Evolutionary conservation across 2,797 vertebrate genomes (phyloP).

Genomic region (Catamblyrhynchus diadema): DNA sequence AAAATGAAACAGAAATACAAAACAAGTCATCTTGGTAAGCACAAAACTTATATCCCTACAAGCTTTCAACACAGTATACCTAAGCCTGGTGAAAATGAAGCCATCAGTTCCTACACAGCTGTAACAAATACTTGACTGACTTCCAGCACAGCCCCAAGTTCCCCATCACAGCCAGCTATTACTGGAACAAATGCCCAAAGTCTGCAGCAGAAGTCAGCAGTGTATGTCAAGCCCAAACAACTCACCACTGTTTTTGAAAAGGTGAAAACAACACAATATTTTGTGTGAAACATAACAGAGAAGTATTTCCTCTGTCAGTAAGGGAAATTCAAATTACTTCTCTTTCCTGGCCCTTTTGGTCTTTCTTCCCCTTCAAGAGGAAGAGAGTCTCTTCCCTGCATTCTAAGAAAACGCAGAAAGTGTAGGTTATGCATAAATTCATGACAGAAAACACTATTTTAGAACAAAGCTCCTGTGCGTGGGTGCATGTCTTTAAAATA

Average conservation of each 20-base stretch:
- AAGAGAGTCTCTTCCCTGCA: neutral
- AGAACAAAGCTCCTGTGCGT: constrained; percentile 64
- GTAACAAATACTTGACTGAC: constrained; percentile 10
- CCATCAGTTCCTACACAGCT: neutral
- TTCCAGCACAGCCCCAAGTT: neutral
- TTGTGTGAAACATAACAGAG: neutral
- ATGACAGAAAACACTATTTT: constrained; percentile 64
- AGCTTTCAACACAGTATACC: neutral
- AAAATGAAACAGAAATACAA: neutral
- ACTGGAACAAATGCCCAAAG: constrained; percentile 11
- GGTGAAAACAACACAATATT: neutral
- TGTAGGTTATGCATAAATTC: constrained; percentile 38
- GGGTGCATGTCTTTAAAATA: constrained; percentile 70
- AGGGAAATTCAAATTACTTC: neutral
- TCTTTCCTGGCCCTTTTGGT: neutral
- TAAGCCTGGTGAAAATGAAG: neutral
- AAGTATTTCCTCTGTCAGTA: neutral
- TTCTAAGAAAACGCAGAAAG: constrained; percentile 20
- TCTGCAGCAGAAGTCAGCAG: constrained; percentile 22
- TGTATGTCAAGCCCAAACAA: neutral
- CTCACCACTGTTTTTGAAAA: neutral
- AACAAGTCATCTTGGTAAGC: neutral
- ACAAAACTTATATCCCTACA: neutral
- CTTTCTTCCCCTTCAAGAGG: neutral
- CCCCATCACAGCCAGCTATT: constrained; percentile 14